A percentile compares a stretch with the other conserved stretches of the same genome.
phyloP scores from a whole-genome alignment of 1,140 invertebrate genomes.

The Habropoda laboriosa region DNA sequence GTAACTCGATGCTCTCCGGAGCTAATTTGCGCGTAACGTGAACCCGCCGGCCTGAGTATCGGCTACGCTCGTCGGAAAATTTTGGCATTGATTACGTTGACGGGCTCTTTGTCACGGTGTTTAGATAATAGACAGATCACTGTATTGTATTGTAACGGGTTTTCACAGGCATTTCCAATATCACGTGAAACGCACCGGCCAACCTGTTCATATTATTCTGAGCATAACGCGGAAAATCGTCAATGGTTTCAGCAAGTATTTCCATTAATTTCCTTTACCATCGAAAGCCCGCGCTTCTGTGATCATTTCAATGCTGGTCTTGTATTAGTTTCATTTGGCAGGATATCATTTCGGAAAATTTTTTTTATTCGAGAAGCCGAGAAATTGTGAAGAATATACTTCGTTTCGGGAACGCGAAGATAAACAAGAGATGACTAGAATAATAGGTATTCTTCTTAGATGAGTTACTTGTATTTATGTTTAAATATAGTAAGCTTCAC shows the following conservation, averaged over 20 bases:
- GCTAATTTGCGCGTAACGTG: slow-evolving; percentile 60
- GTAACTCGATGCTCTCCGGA: slow-evolving; percentile 35
- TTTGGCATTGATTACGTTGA: slow-evolving; percentile 58
- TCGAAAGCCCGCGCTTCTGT: background rate
- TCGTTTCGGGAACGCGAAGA: too few relatives aligned
- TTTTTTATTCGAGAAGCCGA: too few relatives aligned
- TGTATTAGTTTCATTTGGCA: background rate
- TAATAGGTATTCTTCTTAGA: too few relatives aligned
- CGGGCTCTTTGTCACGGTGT: slow-evolving; percentile 58
- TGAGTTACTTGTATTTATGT: too few relatives aligned
- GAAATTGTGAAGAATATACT: too few relatives aligned
- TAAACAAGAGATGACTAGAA: too few relatives aligned
- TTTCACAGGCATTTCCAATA: slow-evolving; percentile 57
- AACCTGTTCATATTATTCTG: background rate
- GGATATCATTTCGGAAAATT: background rate
- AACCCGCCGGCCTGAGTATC: slow-evolving; percentile 54
- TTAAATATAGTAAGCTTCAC: too few relatives aligned
- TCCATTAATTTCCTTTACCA: background rate
- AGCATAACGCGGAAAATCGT: slow-evolving; percentile 7
- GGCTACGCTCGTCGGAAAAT: slow-evolving; percentile 54
- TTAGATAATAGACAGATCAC: slow-evolving; percentile 65
- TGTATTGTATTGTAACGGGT: slow-evolving; percentile 63
- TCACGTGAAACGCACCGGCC: slow-evolving; percentile 24
- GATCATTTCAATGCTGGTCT: background rate
- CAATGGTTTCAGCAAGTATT: background rate